Percentiles rank a stretch among this genome's conserved stretches.
Conservation (phyloP, 2,888 invertebrate species). For the Bruchidius siliquastri region DNA sequence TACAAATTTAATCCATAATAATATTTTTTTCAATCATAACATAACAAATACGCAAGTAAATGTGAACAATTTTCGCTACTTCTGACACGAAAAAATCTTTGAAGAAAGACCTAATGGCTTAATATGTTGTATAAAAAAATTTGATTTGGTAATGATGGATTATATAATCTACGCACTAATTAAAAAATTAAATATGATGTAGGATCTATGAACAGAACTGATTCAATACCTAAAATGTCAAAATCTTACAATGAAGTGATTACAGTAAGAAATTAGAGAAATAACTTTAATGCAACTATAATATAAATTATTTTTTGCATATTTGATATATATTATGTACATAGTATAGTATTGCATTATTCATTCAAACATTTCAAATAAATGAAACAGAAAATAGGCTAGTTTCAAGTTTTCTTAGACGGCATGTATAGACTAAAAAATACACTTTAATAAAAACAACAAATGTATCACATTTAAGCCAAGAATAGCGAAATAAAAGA, state of each 20-base stretch:
- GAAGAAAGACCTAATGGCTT: not conserved
- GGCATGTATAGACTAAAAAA: not conserved
- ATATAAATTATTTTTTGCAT: slow-evolving; percentile 19
- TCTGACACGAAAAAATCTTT: too few relatives aligned
- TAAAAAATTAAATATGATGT: not conserved
- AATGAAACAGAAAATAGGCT: slow-evolving; percentile 2
- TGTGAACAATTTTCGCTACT: not conserved
- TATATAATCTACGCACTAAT: not conserved
- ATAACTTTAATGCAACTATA: slow-evolving; percentile 22
- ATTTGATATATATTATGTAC: slow-evolving; percentile 21
- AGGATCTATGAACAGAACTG: not conserved
- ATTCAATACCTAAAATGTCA: not conserved
- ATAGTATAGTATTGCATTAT: slow-evolving; percentile 20
- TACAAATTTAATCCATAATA: not conserved
- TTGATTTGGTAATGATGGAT: not conserved
- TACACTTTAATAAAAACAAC: not conserved
- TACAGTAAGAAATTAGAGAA: slow-evolving; percentile 13
- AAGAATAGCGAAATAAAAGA: slow-evolving; percentile 4
- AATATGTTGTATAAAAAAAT: not conserved
- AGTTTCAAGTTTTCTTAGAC: slow-evolving; percentile 4
- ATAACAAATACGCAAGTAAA: not conserved
- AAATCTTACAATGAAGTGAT: not conserved
- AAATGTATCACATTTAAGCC: slow-evolving; percentile 18
- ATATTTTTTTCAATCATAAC: not conserved
- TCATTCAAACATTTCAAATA: slow-evolving; percentile 11